phyloP scores from a whole-genome alignment of 1,140 invertebrate genomes.

The Drosophila ananassae region DNA sequence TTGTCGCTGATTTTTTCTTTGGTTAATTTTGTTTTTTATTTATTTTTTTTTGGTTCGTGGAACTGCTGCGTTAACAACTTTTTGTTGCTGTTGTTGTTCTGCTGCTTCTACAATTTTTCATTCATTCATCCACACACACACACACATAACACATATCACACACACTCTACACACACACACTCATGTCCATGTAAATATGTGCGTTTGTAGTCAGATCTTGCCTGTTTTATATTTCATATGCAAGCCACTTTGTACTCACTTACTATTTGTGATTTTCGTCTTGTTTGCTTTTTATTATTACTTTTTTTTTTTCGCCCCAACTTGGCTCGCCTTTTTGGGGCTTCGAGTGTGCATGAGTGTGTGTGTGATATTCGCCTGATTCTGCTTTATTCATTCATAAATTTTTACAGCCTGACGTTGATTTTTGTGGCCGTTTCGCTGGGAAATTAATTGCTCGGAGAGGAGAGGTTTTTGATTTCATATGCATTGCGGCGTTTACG shows the following conservation, averaged over 20 bases:
- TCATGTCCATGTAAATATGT: slow-evolving; percentile 6
- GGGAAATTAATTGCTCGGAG: slow-evolving; percentile 40
- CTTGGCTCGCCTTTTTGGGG: slow-evolving; percentile 22
- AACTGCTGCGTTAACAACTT: slow-evolving; percentile 80
- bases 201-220: slow-evolving; percentile 43
- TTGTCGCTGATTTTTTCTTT: slow-evolving; percentile 54
- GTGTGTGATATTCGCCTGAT: slow-evolving; percentile 34
- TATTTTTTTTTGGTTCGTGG: slow-evolving; percentile 59
- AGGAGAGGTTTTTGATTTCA: slow-evolving; percentile 43
- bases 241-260: slow-evolving; percentile 69
- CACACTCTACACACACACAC: not conserved
- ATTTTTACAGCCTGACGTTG: slow-evolving; percentile 52
- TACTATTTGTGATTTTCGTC: slow-evolving; percentile 53
- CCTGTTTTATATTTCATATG: slow-evolving; percentile 75
- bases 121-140: slow-evolving; percentile 63
- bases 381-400: slow-evolving; percentile 75
- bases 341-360: not conserved
- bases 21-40: not conserved
- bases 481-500: slow-evolving; percentile 16
- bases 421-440: slow-evolving; percentile 48
- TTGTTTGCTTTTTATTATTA: slow-evolving; percentile 41
- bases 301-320: slow-evolving; percentile 26
- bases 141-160: slow-evolving; percentile 30
- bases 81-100: slow-evolving; percentile 48
- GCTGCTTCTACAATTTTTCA: slow-evolving; percentile 76